Evolutionary conservation across 2,888 invertebrate species (phyloP).

Genomic region (Acleris literana): DNA sequence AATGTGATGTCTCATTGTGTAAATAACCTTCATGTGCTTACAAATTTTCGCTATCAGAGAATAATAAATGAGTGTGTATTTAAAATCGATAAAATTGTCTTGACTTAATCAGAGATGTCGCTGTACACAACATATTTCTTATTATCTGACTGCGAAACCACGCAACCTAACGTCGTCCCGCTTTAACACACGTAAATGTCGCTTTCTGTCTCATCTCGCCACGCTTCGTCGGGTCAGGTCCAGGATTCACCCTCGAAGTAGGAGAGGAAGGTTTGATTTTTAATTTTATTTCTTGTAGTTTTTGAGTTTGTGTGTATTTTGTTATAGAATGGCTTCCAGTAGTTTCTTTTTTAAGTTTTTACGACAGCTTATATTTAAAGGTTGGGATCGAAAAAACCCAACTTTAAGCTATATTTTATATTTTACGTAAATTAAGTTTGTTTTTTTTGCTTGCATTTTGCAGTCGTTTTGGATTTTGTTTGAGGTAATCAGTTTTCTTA

Average conservation of each 20-base stretch:
- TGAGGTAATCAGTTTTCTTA: conserved; percentile 47
- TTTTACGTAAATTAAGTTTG: neutral
- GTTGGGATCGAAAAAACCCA: neutral
- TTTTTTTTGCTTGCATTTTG: conserved; percentile 38
- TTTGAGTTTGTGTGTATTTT: conserved; percentile 50
- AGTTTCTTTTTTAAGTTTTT: conserved; percentile 14
- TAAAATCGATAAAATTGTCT: too few species aligned
- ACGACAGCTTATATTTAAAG: conserved; percentile 31
- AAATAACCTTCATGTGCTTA: conserved; percentile 41
- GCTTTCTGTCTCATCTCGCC: conserved; percentile 78
- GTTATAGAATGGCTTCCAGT: conserved; percentile 44
- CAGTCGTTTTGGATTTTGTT: conserved; percentile 51
- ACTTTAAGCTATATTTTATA: neutral
- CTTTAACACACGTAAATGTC: conserved; percentile 81
- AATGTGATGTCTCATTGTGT: conserved; percentile 23
- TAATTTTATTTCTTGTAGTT: conserved; percentile 50
- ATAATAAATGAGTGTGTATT: neutral
- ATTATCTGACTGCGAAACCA: conserved; percentile 42
- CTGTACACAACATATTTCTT: neutral
- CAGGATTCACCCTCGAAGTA: conserved; percentile 77
- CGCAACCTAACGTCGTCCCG: conserved; percentile 62
- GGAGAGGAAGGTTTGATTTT: conserved; percentile 80
- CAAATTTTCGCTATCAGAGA: conserved; percentile 35
- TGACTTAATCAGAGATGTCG: too few species aligned
- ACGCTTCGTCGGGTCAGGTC: conserved; percentile 74